Conservation (phyloP, 2,113 vertebrate species). For the Toxotes jaculatrix region DNA sequence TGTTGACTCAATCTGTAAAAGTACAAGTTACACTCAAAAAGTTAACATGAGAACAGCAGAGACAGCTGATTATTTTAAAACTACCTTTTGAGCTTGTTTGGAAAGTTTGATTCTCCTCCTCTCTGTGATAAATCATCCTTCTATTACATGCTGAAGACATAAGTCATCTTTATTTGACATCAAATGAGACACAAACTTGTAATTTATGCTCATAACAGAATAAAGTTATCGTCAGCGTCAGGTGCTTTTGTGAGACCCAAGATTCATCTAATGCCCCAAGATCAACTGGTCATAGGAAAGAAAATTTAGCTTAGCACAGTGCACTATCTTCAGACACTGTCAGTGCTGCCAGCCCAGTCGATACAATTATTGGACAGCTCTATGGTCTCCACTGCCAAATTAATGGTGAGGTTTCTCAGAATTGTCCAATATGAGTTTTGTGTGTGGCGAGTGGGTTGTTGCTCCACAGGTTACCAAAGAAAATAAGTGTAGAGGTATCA, state of each 20-base stretch:
- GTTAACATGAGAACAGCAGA: not conserved
- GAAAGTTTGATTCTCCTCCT: constrained; percentile 3
- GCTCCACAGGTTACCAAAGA: not conserved
- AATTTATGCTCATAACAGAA: not conserved
- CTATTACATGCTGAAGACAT: not conserved
- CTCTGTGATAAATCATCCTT: not conserved
- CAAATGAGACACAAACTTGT: constrained; percentile 1
- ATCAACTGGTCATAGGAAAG: not conserved
- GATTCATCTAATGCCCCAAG: not conserved
- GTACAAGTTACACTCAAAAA: not conserved
- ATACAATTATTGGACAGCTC: constrained; percentile 41
- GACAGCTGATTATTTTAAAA: constrained; percentile 1
- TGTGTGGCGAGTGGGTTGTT: constrained; percentile 44
- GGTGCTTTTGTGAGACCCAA: not conserved
- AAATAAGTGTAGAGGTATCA: not conserved
- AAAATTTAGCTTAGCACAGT: not conserved
- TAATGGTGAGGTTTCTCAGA: not conserved
- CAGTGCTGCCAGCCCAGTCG: constrained; percentile 41
- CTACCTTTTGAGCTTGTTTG: constrained; percentile 5
- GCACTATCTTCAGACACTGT: not conserved
- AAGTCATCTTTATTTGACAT: not conserved
- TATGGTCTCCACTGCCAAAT: not conserved
- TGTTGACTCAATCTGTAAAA: not conserved
- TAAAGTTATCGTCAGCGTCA: not conserved
- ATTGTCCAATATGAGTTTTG: constrained; percentile 35